Base-by-base conservation (phyloP, 2,113 vertebrate genomes). In the Anser brachyrhynchus region DNA sequence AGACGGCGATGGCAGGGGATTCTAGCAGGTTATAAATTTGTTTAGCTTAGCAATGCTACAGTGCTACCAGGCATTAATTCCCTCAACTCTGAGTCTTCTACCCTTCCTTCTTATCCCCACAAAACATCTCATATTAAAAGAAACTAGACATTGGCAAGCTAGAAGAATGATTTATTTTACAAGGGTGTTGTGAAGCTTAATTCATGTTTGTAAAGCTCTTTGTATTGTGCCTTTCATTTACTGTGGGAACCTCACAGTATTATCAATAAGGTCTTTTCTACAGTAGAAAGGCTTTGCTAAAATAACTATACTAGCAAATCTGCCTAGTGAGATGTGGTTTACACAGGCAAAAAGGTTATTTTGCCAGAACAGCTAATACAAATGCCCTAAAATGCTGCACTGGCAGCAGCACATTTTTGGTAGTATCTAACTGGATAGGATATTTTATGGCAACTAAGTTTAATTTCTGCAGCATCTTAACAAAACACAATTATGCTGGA, bases 121-220 rank as follows among this genome's bases (percentile, higher is more conserved):
- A 92, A 79, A 91, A 78, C 33, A 82, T 20, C 37, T 77, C 37
- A 19, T 59, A 92, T 70, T 87, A 77, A 89, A 93, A 94, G 84
- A 79, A 87, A 73, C 51, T 37, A 54, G 39, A 89, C 84, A 73
- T 0, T 70, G 70, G 49, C 58, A 92, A 91, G 67, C 74, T 62
- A 92, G 44, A 89, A 91, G 76, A 90, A 89, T 55, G 9, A 77
- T 76, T 94, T 93, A 89, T 85, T 96, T 93, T 79, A 95, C 73
- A 79, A 87, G 81, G 58, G 77, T 89, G 93, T 89, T 94, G 84
- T 83, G 44, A 93, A 87, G 87, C 77, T 85, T 96, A 96, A 92
- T 76, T 96, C 58, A 73, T 91, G 91, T 92, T 95, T 93, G 64
- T 87, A 96, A 96, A 95, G 81, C 55, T 77, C 46, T 94, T 96